These are phyloP conservation scores for Murina feae DNA, from an alignment of 2,113 vertebrate species.

Conservation along the genomic window DNA sequence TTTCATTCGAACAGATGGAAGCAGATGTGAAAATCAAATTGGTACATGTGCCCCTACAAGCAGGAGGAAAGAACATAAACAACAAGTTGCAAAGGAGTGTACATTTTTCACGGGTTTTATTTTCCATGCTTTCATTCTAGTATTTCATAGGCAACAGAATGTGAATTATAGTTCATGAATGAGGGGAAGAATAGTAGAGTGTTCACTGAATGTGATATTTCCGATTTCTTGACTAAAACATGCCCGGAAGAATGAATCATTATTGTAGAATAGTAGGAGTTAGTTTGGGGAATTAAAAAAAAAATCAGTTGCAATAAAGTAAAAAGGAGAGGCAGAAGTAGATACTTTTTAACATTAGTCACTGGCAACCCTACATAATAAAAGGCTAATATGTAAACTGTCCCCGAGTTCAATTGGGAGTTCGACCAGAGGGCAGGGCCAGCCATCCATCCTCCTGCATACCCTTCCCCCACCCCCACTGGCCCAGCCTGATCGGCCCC, in stretches of 20 bases:
- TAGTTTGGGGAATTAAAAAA: constrained; percentile 18
- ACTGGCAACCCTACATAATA: no score
- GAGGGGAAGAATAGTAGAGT: neutral
- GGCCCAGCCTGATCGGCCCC: no score
- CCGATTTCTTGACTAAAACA: neutral
- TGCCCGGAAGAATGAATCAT: constrained; percentile 35
- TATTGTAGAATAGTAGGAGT: neutral
- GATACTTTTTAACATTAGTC: neutral
- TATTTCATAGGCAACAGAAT: neutral
- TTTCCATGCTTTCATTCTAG: neutral
- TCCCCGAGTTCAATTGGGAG: no score
- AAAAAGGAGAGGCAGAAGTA: neutral
- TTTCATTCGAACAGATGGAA: neutral
- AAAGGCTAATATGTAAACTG: no score
- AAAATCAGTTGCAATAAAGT: neutral
- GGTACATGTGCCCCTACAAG: neutral
- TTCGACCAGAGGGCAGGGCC: no score
- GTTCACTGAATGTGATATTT: constrained; percentile 44
- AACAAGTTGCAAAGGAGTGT: neutral
- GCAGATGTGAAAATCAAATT: neutral
- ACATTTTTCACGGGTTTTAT: neutral
- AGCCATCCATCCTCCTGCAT: no score
- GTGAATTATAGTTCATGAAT: neutral
- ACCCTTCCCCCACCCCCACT: no score
- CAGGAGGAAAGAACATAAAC: neutral